Percentiles rank a stretch among this genome's conserved stretches.
Conservation (phyloP, 2,113 vertebrate species). For the Opisthocomus hoazin region DNA sequence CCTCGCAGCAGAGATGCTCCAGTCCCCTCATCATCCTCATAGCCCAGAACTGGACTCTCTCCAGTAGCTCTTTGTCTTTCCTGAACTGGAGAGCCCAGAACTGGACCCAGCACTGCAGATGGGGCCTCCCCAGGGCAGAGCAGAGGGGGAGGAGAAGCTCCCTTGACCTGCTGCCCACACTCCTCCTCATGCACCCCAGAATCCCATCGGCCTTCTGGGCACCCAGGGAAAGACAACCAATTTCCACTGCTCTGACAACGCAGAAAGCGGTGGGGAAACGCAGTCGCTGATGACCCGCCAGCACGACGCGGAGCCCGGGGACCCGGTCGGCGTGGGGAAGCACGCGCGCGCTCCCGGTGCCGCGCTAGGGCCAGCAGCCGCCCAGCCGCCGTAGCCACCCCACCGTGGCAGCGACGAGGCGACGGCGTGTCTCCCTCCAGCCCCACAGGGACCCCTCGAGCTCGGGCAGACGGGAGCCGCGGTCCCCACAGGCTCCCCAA, state of each 20-base stretch:
- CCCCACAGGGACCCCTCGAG: neutral
- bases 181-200: too few relatives aligned
- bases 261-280: neutral
- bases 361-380: neutral
- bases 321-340: accelerated
- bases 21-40: too few relatives aligned
- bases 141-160: too few relatives aligned
- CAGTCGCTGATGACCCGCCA: neutral
- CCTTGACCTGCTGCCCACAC: too few relatives aligned
- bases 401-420: neutral
- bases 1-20: too few relatives aligned
- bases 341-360: neutral
- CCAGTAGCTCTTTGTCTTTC: too few relatives aligned
- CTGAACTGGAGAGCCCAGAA: too few relatives aligned
- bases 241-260: neutral
- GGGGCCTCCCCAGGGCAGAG: too few relatives aligned
- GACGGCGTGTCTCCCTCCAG: neutral
- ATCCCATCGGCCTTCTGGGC: too few relatives aligned
- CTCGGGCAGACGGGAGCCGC: neutral
- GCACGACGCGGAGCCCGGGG: neutral
- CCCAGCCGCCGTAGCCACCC: neutral
- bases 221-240: too few relatives aligned
- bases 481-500: neutral
- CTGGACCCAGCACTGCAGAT: too few relatives aligned
- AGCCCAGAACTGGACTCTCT: too few relatives aligned